Percentiles rank a stretch among this genome's conserved stretches.
These are phyloP conservation scores for Drosophila subsilvestris DNA, from an alignment of 2,888 invertebrate genomes.

Conservation along the genomic window DNA sequence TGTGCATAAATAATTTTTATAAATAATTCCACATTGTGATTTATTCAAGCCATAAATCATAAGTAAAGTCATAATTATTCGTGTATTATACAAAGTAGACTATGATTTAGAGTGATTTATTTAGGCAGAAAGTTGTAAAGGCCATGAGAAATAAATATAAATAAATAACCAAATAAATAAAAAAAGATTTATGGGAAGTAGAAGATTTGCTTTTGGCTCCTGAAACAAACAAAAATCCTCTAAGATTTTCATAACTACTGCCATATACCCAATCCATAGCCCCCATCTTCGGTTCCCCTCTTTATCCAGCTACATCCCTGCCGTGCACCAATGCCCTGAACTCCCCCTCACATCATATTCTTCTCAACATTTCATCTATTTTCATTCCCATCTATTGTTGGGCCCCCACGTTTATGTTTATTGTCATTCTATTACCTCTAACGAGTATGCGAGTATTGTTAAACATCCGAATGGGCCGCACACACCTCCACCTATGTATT, in stretches of 20 bases:
- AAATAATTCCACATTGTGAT: background rate
- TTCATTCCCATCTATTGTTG: slow-evolving; percentile 25
- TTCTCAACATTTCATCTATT: slow-evolving; percentile 32
- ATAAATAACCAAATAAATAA: too few relatives aligned
- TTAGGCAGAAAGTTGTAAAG: background rate
- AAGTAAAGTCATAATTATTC: background rate
- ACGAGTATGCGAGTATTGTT: background rate
- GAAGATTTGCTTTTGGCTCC: background rate
- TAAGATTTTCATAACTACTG: background rate
- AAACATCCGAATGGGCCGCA: too few relatives aligned
- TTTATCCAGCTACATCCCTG: slow-evolving; percentile 39
- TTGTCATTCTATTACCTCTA: slow-evolving; percentile 51
- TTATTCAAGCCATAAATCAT: background rate
- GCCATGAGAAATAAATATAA: background rate
- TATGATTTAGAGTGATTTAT: background rate
- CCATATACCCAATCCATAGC: background rate
- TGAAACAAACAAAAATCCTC: background rate
- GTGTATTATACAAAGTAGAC: background rate
- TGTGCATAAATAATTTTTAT: background rate
- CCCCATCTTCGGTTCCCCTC: background rate
- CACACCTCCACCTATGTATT: background rate
- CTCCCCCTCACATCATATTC: slow-evolving; percentile 18
- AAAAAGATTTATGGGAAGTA: background rate
- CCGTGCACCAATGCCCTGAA: background rate
- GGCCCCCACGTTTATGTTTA: slow-evolving; percentile 66